A percentile compares a stretch with the other conserved stretches of the same genome.
Evolutionary conservation across 2,113 vertebrate genomes (phyloP).

Genomic region (Cyprinus carpio): DNA sequence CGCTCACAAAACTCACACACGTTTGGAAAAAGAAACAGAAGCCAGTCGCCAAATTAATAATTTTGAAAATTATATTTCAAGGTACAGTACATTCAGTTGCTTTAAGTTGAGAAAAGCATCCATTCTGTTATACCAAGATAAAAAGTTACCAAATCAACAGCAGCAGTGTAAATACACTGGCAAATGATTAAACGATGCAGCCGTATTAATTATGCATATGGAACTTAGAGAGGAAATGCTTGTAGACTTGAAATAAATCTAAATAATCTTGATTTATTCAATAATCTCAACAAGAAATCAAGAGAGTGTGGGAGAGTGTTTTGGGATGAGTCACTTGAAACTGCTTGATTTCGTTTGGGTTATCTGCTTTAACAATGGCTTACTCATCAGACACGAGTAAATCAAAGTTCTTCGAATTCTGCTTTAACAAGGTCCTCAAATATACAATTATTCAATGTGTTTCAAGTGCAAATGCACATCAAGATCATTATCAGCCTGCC

Average conservation of each 20-base stretch:
- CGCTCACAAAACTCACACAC: too few relatives aligned
- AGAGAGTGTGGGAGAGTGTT: not conserved
- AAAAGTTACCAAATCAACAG: not conserved
- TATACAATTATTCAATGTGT: not conserved
- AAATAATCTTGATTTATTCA: not conserved
- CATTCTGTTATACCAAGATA: too few relatives aligned
- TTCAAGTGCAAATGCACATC: not conserved
- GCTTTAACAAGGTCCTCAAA: not conserved
- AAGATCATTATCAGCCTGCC: not conserved
- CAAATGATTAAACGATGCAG: not conserved
- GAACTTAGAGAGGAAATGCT: not conserved
- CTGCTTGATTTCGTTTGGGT: not conserved
- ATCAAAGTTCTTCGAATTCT: not conserved
- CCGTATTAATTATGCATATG: not conserved
- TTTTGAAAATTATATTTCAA: too few relatives aligned
- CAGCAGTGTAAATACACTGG: not conserved
- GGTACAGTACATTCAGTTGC: too few relatives aligned
- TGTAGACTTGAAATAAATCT: not conserved
- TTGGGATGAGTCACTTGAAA: not conserved
- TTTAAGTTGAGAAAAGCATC: too few relatives aligned
- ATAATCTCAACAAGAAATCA: not conserved
- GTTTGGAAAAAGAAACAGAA: too few relatives aligned
- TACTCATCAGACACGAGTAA: not conserved
- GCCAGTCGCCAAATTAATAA: too few relatives aligned
- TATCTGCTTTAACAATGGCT: not conserved